Conservation (phyloP, 2,113 vertebrate species). For the Colinus virginianus region DNA sequence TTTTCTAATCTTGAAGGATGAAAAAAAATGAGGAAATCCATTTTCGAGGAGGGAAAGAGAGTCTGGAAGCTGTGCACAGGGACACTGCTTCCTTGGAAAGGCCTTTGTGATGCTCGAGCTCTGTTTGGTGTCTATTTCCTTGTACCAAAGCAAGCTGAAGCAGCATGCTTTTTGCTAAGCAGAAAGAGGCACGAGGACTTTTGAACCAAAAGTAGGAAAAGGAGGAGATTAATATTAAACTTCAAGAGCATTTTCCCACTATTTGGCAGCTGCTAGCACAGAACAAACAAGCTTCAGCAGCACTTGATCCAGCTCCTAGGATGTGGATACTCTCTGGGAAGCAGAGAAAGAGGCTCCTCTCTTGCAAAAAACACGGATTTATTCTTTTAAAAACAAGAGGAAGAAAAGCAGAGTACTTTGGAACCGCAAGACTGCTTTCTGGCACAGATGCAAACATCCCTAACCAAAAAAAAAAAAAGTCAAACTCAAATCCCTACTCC, state of each 20-base stretch:
- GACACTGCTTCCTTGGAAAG: background rate
- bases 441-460: background rate
- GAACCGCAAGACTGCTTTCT: background rate
- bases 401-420: background rate
- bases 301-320: background rate
- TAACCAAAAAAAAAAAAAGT: background rate
- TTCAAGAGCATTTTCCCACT: background rate
- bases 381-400: background rate
- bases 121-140: background rate
- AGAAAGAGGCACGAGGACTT: background rate
- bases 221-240: background rate
- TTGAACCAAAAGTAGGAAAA: background rate
- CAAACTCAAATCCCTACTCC: background rate
- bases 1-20: background rate
- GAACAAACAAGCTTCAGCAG: background rate
- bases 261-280: background rate
- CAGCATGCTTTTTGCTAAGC: background rate
- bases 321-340: background rate
- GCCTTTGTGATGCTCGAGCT: background rate
- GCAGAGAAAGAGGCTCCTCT: background rate
- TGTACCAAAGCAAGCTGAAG: background rate
- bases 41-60: background rate
- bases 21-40: background rate
- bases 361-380: background rate
- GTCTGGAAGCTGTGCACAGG: background rate